These are phyloP conservation scores for Odontothrips loti DNA, from an alignment of 2,888 invertebrate species.

Conservation along the genomic window DNA sequence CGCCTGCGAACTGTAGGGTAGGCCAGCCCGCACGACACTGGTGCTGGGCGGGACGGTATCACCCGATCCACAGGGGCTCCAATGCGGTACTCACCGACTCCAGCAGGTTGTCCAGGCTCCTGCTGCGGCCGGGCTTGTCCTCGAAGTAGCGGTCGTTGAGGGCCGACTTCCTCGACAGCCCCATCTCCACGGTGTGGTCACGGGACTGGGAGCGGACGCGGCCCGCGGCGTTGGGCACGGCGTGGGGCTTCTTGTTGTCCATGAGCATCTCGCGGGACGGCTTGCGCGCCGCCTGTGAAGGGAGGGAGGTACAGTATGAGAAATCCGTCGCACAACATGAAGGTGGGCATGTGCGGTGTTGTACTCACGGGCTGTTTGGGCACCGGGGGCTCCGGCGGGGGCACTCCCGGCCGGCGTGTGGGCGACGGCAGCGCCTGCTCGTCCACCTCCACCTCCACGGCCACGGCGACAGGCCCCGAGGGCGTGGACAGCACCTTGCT, in stretches of 20 bases:
- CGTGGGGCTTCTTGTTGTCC: conserved; percentile 39
- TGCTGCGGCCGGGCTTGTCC: conserved; percentile 69
- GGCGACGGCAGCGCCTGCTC: conserved; percentile 47
- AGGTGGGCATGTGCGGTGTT: not conserved
- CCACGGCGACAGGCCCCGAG: conserved; percentile 29
- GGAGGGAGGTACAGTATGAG: not conserved
- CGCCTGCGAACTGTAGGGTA: conserved; percentile 25
- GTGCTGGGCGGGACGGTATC: not conserved
- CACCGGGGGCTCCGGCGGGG: conserved; percentile 48
- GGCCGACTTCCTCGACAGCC: conserved; percentile 73
- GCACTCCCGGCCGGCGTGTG: conserved; percentile 46
- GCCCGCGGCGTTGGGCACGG: conserved; percentile 29
- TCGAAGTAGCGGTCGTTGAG: conserved; percentile 87
- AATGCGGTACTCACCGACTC: conserved; percentile 50
- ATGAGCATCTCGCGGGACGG: conserved; percentile 64
- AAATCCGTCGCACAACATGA: too few species aligned
- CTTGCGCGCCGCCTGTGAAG: conserved; percentile 49
- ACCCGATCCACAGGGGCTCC: conserved; percentile 15
- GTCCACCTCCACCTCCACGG: conserved; percentile 37
- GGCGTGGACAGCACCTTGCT: conserved; percentile 31
- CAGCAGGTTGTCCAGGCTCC: conserved; percentile 76
- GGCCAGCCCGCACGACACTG: not conserved
- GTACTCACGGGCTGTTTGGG: conserved; percentile 45
- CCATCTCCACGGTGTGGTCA: conserved; percentile 46
- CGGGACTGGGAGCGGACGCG: conserved; percentile 43